Evolutionary conservation across 2,888 invertebrate genomes (phyloP).

Genomic region (Sesamia inferens): DNA sequence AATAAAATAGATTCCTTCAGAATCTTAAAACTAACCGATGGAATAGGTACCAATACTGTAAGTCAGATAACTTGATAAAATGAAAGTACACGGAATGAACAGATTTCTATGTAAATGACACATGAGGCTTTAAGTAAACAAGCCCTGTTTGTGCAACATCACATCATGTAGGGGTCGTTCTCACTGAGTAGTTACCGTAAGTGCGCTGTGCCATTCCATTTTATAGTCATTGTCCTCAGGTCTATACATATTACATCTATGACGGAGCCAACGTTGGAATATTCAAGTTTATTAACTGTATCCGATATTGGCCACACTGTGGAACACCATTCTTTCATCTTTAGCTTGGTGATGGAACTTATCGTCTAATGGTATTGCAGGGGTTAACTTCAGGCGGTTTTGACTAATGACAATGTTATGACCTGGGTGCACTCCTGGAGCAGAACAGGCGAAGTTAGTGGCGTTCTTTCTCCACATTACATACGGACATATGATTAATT

Average conservation of each 20-base stretch:
- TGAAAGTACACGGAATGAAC: background rate
- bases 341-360: background rate
- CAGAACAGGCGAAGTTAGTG: background rate
- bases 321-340: background rate
- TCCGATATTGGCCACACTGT: background rate
- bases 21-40: background rate
- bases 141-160: conserved; percentile 3
- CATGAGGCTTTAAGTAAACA: conserved; percentile 2
- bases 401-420: background rate
- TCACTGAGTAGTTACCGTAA: background rate
- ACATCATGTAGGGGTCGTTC: background rate
- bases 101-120: conserved; percentile 11
- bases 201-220: background rate
- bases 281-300: background rate
- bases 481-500: background rate
- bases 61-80: background rate
- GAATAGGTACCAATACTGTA: background rate
- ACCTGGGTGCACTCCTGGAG: background rate
- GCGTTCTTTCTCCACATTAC: background rate
- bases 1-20: background rate
- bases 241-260: background rate
- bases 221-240: background rate
- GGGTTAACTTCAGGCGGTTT: background rate
- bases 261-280: background rate
- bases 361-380: background rate